Conservation (phyloP, 64 coral and sea anemone species). For the Montipora efflorescens region DNA sequence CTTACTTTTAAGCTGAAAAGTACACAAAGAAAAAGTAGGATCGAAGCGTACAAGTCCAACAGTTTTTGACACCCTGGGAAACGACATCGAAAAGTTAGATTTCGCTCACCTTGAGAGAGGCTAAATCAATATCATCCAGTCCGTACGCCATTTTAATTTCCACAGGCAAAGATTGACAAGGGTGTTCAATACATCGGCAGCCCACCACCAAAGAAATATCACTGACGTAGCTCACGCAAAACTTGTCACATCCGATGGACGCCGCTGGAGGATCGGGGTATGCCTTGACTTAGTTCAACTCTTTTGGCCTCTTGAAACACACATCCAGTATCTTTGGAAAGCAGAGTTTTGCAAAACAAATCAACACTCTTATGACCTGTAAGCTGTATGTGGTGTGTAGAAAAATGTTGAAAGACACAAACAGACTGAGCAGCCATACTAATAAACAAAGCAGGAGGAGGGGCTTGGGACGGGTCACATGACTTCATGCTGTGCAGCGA, state of each 20-base stretch:
- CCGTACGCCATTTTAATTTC: conserved; percentile 89
- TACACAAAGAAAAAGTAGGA: not conserved
- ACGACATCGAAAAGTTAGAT: not conserved
- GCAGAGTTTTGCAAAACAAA: conserved; percentile 14
- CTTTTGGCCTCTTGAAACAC: not conserved
- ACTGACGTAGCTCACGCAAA: not conserved
- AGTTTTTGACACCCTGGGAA: not conserved
- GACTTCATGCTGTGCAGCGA: not conserved
- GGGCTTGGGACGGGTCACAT: conserved; percentile 63
- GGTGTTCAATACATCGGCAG: not conserved
- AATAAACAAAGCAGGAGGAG: conserved; percentile 47
- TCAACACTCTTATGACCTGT: not conserved
- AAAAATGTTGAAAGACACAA: not conserved
- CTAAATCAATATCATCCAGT: conserved; percentile 97
- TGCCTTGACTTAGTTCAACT: not conserved
- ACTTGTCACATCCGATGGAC: conserved; percentile 20
- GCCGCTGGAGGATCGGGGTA: not conserved
- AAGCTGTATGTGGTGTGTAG: not conserved
- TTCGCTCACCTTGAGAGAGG: conserved; percentile 85
- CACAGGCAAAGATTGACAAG: not conserved
- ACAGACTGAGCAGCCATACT: not conserved
- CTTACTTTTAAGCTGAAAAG: not conserved
- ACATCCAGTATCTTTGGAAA: no score
- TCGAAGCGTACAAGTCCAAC: not conserved
- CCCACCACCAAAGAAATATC: not conserved